These are phyloP conservation scores for Drosophila nikananu DNA, from an alignment of 1,140 invertebrate species.

Conservation along the genomic window DNA sequence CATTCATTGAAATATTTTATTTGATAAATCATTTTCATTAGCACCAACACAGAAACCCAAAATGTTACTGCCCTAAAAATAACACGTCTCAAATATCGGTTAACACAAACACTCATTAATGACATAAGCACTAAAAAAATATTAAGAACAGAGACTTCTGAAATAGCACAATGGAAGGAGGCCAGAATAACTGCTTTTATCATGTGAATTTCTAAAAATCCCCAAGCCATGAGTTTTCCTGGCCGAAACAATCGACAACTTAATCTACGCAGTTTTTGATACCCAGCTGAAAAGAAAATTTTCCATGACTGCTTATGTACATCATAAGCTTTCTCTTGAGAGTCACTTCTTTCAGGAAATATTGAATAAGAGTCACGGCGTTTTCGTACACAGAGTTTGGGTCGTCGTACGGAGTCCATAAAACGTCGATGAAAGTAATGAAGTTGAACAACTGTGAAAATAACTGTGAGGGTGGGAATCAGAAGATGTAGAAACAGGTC, in stretches of 20 bases:
- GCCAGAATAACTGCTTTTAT: constrained; percentile 94
- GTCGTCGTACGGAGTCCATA: constrained; percentile 62
- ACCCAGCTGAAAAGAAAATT: constrained; percentile 22
- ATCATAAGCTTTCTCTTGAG: background rate
- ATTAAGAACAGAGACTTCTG: constrained; percentile 84
- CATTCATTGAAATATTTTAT: constrained; percentile 93
- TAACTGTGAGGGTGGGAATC: constrained; percentile 96
- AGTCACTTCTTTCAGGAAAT: background rate
- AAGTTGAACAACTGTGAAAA: constrained; percentile 98
- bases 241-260: constrained; percentile 50
- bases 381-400: constrained; percentile 8
- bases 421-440: constrained; percentile 95
- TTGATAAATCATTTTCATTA: constrained; percentile 98
- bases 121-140: constrained; percentile 92
- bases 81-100: constrained; percentile 88
- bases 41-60: constrained; percentile 91
- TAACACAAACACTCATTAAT: constrained; percentile 90
- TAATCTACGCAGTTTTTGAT: constrained; percentile 24
- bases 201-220: constrained; percentile 96
- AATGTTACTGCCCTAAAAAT: constrained; percentile 92
- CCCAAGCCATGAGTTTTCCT: constrained; percentile 86
- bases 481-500: constrained; percentile 95
- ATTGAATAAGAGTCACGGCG: background rate
- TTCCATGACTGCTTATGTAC: constrained; percentile 38
- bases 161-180: constrained; percentile 86